These are phyloP conservation scores for Peromyscus attwateri DNA, from an alignment of 2,797 vertebrate genomes.

Conservation along the genomic window DNA sequence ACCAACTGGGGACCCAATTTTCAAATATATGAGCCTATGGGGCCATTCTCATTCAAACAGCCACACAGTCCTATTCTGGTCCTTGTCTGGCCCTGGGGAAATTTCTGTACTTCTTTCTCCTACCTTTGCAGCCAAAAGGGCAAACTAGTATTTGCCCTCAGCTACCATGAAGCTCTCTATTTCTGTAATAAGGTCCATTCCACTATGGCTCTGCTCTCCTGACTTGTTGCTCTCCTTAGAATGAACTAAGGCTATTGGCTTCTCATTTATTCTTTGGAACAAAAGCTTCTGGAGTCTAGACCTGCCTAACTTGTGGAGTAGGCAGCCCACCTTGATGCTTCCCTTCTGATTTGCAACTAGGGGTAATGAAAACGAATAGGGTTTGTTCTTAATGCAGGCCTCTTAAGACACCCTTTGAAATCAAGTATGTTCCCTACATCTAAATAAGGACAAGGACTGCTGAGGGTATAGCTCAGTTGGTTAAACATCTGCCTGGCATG, in stretches of 20 bases:
- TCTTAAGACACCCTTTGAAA: background rate
- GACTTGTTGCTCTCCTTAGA: background rate
- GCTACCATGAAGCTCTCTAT: background rate
- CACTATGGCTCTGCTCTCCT: background rate
- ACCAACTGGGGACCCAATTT: background rate
- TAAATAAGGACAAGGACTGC: background rate
- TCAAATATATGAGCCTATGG: background rate
- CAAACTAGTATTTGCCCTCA: background rate
- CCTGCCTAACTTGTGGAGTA: background rate
- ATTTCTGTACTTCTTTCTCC: background rate
- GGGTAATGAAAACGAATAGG: background rate
- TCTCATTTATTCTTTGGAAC: background rate
- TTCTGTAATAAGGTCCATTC: background rate
- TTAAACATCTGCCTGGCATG: background rate
- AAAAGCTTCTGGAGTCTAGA: background rate
- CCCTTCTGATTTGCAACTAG: background rate
- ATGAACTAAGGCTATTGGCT: background rate
- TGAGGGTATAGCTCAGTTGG: background rate
- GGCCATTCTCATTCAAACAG: background rate
- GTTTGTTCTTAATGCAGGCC: background rate
- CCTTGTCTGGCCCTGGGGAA: too few relatives aligned
- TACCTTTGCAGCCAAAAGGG: background rate
- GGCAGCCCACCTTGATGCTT: background rate
- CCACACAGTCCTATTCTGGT: background rate
- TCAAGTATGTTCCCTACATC: background rate